Evolutionary conservation across 2,113 vertebrate species (phyloP), one percentile per base, ranked within the genome.

Genomic region (Chionodraco myersi): DNA sequence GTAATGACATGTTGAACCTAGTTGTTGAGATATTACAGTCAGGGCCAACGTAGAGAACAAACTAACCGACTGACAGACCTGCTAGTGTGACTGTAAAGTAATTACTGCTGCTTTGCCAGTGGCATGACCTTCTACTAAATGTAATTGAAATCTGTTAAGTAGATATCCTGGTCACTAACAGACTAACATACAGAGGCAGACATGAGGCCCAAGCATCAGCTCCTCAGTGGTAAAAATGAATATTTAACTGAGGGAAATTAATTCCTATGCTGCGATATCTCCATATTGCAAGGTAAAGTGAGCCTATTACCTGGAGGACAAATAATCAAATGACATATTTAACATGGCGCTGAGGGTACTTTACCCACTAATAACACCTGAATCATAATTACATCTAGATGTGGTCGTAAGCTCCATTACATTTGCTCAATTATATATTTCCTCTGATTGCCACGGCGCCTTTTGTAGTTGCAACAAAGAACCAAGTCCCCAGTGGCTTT

Each of bases 261-360:
- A 77, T 83, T 67, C 78, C 62, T 84, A 59, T 65, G 49, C 26
- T 56, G 41, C 10, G 48, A 82, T 86, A 62, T 79, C 76, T 80
- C 47, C 71, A 68, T 83, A 62, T 60, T 77, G 64, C 47, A 23
- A 34, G 77, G 80, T 86, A 79, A 79, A 90, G 81, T 87, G 48
- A 72, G 78, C 34, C 71, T 72, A 85, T 88, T 84, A 84, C 72
- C 85, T 72, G 48, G 62, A 79, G 73, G 80, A 86, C 68, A 85
- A 80, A 84, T 85, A 89, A 89, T 89, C 75, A 87, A 83, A 62
- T 82, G 53, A 73, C 68, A 91, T 58, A 82, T 88, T 91, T 83
- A 78, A 80, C 65, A 82, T 79, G 51, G 56, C 54, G 72, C 61
- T 53, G 59, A 81, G 75, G 84, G 58, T 74, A 80, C 65, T 89